Conservation (phyloP, 2,113 vertebrate species). For the Lasiurus borealis region DNA sequence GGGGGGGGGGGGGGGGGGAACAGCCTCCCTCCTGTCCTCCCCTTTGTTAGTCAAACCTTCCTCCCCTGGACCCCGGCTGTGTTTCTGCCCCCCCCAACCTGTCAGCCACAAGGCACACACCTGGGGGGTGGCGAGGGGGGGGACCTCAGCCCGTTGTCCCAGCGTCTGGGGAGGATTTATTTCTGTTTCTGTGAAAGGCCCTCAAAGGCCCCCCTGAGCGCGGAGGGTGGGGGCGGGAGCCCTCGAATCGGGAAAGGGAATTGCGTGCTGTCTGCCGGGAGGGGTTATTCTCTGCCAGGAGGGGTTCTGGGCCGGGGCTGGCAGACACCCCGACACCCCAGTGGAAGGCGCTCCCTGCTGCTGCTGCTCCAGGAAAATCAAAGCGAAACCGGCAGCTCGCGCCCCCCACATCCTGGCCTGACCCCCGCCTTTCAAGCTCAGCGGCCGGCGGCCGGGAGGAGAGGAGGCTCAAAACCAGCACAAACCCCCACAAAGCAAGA, state of each 20-base stretch:
- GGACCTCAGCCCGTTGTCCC: slow-evolving; percentile 61
- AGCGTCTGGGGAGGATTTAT: slow-evolving; percentile 68
- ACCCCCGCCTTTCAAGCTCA: slow-evolving; percentile 84
- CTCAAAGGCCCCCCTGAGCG: slow-evolving; percentile 80
- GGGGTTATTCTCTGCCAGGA: no score
- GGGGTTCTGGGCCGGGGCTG: slow-evolving; percentile 82
- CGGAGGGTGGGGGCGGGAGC: no score
- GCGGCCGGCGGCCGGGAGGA: slow-evolving; percentile 84
- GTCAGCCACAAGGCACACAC: not conserved
- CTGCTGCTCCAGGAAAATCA: slow-evolving; percentile 86
- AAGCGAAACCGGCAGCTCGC: slow-evolving; percentile 81
- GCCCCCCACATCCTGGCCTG: slow-evolving; percentile 81
- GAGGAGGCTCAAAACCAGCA: slow-evolving; percentile 86
- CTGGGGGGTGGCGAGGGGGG: slow-evolving; percentile 41
- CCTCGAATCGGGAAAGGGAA: slow-evolving; percentile 71
- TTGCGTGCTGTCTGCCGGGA: slow-evolving; percentile 48
- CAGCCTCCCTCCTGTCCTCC: not conserved
- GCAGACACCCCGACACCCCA: slow-evolving; percentile 83
- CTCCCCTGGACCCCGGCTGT: not conserved
- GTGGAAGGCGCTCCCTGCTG: slow-evolving; percentile 84
- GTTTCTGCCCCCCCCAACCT: not conserved
- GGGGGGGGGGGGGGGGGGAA: no score
- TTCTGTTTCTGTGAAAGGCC: slow-evolving; percentile 74
- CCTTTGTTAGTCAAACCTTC: not conserved
- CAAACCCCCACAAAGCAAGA: slow-evolving; percentile 85